Evolutionary conservation across 2,888 invertebrate species (phyloP).

Genomic region (Ctena decussata): DNA sequence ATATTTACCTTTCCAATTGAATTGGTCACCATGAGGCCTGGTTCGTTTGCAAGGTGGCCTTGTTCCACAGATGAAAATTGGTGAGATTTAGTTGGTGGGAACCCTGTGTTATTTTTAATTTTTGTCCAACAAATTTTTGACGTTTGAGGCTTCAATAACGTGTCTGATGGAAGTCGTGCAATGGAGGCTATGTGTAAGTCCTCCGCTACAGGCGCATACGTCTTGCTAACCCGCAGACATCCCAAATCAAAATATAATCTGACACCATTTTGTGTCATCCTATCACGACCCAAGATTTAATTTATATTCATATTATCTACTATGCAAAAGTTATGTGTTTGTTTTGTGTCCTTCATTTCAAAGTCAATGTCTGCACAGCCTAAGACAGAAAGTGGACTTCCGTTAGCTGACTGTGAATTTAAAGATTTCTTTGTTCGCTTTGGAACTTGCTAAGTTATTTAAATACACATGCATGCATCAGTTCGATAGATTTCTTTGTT

Average conservation of each 20-base stretch:
- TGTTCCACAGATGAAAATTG: neutral
- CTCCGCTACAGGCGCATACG: too few species aligned
- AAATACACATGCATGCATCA: slow-evolving; percentile 39
- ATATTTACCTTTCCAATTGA: too few species aligned
- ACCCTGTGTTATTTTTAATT: too few species aligned
- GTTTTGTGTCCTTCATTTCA: slow-evolving; percentile 17
- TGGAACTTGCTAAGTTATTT: slow-evolving; percentile 14
- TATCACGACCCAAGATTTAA: slow-evolving; percentile 25
- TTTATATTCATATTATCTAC: neutral
- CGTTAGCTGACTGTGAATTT: slow-evolving; percentile 24
- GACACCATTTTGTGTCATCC: slow-evolving; percentile 9
- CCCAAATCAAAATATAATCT: too few species aligned
- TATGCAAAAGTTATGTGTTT: slow-evolving; percentile 22
- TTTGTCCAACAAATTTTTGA: too few species aligned
- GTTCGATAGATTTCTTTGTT: too few species aligned
- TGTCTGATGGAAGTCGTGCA: neutral
- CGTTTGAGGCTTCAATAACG: neutral
- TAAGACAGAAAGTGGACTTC: neutral
- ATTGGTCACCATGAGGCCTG: slow-evolving; percentile 11
- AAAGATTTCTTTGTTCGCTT: slow-evolving; percentile 11
- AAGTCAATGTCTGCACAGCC: slow-evolving; percentile 21
- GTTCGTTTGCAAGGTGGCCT: neutral
- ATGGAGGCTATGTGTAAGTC: neutral
- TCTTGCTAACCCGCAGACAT: slow-evolving; percentile 26
- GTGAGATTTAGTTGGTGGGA: too few species aligned